These are phyloP conservation scores for Amphibalanus amphitrite DNA, from an alignment of 1,140 invertebrate species.

Conservation along the genomic window DNA sequence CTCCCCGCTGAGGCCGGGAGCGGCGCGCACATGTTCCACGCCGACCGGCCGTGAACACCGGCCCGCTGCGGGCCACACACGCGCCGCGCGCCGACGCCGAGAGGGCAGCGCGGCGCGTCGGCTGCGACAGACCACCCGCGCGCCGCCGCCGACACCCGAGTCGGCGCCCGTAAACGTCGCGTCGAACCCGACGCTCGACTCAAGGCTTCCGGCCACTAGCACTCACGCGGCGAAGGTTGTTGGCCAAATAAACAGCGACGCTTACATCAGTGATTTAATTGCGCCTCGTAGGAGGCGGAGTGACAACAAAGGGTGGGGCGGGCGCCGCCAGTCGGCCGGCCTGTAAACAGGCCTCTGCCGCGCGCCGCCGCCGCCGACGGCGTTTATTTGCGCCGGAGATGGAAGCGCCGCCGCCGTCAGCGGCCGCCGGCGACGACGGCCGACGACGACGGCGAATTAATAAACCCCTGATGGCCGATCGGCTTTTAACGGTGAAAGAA, in stretches of 20 bases:
- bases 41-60: too few species aligned
- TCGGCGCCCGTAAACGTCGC: background rate
- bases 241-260: background rate
- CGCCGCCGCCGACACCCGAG: background rate
- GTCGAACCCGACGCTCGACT: background rate
- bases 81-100: too few species aligned
- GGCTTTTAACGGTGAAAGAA: background rate
- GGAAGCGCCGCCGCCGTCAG: background rate
- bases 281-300: background rate
- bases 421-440: background rate
- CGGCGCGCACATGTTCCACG: too few species aligned
- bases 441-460: background rate
- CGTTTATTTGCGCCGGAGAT: background rate
- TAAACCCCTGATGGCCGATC: background rate
- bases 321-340: background rate
- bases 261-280: slow-evolving; percentile 1
- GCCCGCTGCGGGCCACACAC: background rate
- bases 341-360: background rate
- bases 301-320: background rate
- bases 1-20: background rate
- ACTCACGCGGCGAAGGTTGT: background rate
- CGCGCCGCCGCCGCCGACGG: too few species aligned
- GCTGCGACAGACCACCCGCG: background rate
- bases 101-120: background rate
- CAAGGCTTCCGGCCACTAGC: slow-evolving; percentile 1